Base-by-base conservation (phyloP, 2,888 invertebrate genomes). In the Pyrrhosoma nymphula region DNA sequence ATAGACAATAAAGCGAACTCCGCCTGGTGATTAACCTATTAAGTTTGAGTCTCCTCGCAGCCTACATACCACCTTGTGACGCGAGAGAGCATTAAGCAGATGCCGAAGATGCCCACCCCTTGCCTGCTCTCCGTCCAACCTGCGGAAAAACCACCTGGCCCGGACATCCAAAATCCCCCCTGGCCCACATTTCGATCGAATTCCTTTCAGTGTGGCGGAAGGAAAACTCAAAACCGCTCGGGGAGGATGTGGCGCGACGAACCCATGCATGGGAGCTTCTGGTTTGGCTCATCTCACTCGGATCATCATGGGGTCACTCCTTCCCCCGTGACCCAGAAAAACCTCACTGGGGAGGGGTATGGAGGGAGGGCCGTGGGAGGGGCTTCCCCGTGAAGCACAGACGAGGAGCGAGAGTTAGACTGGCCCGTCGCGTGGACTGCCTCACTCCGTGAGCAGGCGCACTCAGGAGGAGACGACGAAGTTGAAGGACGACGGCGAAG, bases 301-400 rank as follows among this genome's bases (percentile, higher is more conserved):
- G 30, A 8, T n/a, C 23, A 91, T 23, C 47, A 47, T 47, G 47
- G 56, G 18, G 35, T 90, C 39, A 35, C 60, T 63, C 35, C 63
- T 39, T 60, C 56, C 90, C 90, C 56, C 90, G n/a, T 91, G 91
- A 91, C 91, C 91, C 91, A 91, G 91, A 91, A 91, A 91, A n/a
- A 35, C 35, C 14, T 20, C 63, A 35, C 16, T 23, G 35, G 35
- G 35, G 56, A 8, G 56, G 26, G 35, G 91, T 12, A 35, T 16
- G 30, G 63, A 35, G 35, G 47, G 47, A 47, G 39, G 88, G n/a
- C 23, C 16, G 88, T 10, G 16, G 88, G 47, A 26, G 69, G 23
- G 69, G 26, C 60, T 47, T 47, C 47, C 4, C 47, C 47, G 47
- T 47, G n/a, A n/a, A n/a, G 47, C 47, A 8, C 47, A 8, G 47